A percentile compares a stretch with the other conserved stretches of the same genome.
Conservation (phyloP, 2,113 vertebrate species). For the Physeter macrocephalus region DNA sequence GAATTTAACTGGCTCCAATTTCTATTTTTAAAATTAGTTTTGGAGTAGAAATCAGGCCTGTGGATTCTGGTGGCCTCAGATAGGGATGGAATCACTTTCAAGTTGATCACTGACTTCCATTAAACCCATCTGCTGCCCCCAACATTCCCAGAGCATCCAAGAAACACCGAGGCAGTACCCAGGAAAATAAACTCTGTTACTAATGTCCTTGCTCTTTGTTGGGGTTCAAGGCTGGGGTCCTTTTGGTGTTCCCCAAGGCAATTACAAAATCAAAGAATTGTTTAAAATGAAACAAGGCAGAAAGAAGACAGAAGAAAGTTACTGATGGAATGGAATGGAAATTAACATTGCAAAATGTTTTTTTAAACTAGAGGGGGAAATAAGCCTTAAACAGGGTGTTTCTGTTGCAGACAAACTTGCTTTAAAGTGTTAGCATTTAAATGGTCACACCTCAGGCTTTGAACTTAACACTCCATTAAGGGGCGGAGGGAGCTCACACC, state of each 20-base stretch:
- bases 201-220: not conserved
- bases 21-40: constrained; percentile 3
- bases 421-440: constrained; percentile 60
- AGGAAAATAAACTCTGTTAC: not conserved
- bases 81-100: not conserved
- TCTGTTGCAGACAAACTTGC: not conserved
- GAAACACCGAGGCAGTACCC: not conserved
- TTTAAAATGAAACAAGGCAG: not conserved
- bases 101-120: not conserved
- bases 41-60: not conserved
- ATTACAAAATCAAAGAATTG: not conserved
- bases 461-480: constrained; percentile 67
- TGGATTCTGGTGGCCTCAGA: not conserved
- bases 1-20: not conserved
- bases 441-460: constrained; percentile 55
- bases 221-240: not conserved
- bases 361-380: not conserved
- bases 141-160: not conserved
- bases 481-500: constrained; percentile 51
- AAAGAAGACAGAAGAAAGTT: not conserved
- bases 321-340: not conserved
- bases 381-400: not conserved
- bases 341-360: constrained; percentile 55
- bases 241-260: not conserved
- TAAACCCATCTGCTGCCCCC: not conserved